These are phyloP conservation scores for Benthosema pterotum DNA, from an alignment of 2,797 vertebrate species.

Conservation along the genomic window DNA sequence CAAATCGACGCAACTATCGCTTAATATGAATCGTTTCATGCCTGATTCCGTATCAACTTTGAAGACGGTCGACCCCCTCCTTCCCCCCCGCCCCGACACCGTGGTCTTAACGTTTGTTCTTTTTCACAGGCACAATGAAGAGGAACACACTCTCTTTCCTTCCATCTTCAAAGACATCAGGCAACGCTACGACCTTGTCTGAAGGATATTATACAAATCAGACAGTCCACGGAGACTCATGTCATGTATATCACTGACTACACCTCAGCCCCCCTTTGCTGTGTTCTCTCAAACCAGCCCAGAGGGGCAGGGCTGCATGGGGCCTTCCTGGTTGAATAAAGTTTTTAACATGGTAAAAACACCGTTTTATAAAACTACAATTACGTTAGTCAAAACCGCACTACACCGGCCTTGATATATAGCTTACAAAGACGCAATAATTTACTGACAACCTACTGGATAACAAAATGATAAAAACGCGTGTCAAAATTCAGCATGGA, in stretches of 20 bases:
- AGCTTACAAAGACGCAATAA: no score
- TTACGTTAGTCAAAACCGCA: conserved; percentile 6
- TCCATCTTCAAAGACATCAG: conserved; percentile 80
- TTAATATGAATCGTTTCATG: conserved; percentile 75
- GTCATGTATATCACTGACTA: conserved; percentile 95
- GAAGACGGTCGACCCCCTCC: conserved; percentile 67
- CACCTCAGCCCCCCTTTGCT: conserved; percentile 92
- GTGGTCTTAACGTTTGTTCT: conserved; percentile 70
- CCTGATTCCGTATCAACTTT: conserved; percentile 77
- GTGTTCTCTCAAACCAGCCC: conserved; percentile 87
- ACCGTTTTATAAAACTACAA: conserved; percentile 17
- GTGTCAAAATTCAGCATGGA: no score
- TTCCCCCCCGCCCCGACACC: conserved; percentile 51
- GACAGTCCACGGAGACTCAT: conserved; percentile 90
- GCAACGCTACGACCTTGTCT: conserved; percentile 93
- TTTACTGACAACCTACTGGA: no score
- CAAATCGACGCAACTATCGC: conserved; percentile 74
- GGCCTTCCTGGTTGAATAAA: conserved; percentile 15
- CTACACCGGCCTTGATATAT: no score
- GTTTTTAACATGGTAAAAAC: not conserved
- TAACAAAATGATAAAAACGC: no score
- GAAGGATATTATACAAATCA: conserved; percentile 96
- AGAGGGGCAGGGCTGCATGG: conserved; percentile 76
- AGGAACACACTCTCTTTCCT: conserved; percentile 71
- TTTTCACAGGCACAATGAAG: conserved; percentile 68